These are phyloP conservation scores for Amniataba percoides DNA, from an alignment of 2,797 vertebrate genomes.

Conservation along the genomic window DNA sequence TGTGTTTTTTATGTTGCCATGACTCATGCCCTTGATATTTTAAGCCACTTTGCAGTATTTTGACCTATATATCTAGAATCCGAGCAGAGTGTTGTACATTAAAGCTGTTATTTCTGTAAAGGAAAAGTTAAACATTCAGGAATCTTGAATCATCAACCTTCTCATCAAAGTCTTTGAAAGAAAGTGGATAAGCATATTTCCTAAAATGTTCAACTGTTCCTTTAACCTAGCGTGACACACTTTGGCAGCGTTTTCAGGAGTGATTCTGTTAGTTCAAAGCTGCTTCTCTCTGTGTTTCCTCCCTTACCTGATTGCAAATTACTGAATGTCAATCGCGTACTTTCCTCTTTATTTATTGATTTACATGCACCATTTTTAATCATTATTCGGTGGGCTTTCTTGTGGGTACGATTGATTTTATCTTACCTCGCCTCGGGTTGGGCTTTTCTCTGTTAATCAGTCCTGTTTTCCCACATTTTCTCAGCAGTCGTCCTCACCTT, in stretches of 20 bases:
- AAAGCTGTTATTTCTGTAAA: not conserved
- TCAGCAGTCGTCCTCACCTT: slow-evolving; percentile 19
- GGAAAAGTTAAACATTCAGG: not conserved
- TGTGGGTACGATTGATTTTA: not conserved
- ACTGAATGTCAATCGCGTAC: not conserved
- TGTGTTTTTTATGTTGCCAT: not conserved
- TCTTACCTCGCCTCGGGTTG: slow-evolving; percentile 8
- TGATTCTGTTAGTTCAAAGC: not conserved
- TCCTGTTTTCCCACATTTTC: slow-evolving; percentile 21
- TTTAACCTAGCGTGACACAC: not conserved
- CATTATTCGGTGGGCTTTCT: not conserved
- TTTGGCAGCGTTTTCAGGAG: slow-evolving; percentile 2
- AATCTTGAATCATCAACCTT: not conserved
- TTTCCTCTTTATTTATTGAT: not conserved
- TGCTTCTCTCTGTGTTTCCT: slow-evolving; percentile 3
- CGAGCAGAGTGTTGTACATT: not conserved
- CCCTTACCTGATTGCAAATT: not conserved
- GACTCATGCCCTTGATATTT: not conserved
- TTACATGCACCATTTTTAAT: not conserved
- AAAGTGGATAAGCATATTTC: not conserved
- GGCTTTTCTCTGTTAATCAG: slow-evolving; percentile 13
- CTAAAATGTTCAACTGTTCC: not conserved
- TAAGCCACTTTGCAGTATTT: not conserved
- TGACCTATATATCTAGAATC: not conserved
- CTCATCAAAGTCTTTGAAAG: not conserved